Evolutionary conservation across 2,113 vertebrate species (phyloP), one percentile per base, ranked within the genome.

Genomic region (Hyperopisus bebe): DNA sequence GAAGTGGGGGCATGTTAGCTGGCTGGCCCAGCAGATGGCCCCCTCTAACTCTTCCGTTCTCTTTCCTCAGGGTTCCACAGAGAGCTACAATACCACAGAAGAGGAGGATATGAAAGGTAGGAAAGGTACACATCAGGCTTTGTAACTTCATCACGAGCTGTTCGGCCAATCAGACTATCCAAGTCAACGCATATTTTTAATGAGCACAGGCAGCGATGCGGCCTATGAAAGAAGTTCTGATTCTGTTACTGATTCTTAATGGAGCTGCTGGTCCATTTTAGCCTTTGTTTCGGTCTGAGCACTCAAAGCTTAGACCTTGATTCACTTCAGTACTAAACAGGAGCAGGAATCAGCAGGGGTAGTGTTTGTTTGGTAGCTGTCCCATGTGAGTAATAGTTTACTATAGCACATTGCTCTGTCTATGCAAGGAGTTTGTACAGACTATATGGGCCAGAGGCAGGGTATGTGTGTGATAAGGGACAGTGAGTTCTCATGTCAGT

Each of bases 71-170:
- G 98, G 98, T 91, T 99, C 98, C 93, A 98, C 97, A 90, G 98
- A 99, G 96, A 99, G 98, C 95, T 98, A 97, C 91, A 99, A 99
- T 86, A 98, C 98, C 92, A 97, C 97, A 27, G 98, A 99, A 97
- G 98, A 99, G 93, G 98, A 99, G 94, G 98, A 99, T 93, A 96
- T 98, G 95, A 99, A 99, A 98, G 98, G 98, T 99, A 98, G 93
- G 93, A 96, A 96, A 96, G 96, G 96, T 96, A 96, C 94, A 91
- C 93, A 95, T 95, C 93, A 93, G 90, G 92, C 91, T 91, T 95
- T 92, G 91, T 94, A 84, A 24, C 82, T 84, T 47, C 82, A 21
- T 44, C 35, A 17, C 42, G 47, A 47, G 9, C 82, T 6, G 21
- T 8, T 47, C 42, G n/a, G 82, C 82, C 21, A 42, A 42, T 35